phyloP scores from a whole-genome alignment of 2,113 vertebrate species.

The Aviceda subcristata region DNA sequence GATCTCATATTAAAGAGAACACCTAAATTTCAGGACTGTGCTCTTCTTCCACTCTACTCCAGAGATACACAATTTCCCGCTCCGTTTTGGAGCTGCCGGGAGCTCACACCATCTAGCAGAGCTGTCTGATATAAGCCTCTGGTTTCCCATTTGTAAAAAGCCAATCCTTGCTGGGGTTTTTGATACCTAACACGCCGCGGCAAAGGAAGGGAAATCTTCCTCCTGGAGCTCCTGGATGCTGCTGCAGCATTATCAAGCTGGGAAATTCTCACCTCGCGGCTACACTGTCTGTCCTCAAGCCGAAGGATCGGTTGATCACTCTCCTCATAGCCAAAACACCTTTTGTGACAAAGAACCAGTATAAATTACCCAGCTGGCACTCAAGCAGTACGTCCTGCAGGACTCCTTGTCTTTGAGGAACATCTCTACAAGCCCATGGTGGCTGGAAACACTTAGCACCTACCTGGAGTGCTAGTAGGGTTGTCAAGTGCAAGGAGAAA shows the following conservation, averaged over 20 bases:
- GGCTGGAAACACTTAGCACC: background rate
- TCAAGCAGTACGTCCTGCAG: background rate
- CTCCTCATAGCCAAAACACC: background rate
- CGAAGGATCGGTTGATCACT: background rate
- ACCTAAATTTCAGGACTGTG: background rate
- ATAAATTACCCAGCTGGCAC: background rate
- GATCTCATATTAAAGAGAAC: background rate
- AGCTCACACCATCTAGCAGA: background rate
- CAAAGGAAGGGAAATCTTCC: background rate
- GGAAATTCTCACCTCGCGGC: background rate
- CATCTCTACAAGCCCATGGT: background rate
- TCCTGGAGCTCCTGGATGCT: background rate
- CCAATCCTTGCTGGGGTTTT: background rate
- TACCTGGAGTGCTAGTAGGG: background rate
- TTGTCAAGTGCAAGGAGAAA: background rate
- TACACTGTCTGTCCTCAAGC: background rate
- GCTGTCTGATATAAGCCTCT: background rate
- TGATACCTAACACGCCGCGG: background rate
- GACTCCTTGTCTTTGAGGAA: accelerated
- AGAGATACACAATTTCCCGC: background rate
- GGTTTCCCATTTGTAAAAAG: background rate
- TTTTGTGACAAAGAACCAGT: background rate
- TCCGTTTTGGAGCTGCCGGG: background rate
- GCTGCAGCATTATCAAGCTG: background rate
- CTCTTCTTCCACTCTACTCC: background rate